A percentile compares a stretch with the other conserved stretches of the same genome.
These are phyloP conservation scores for Gyps fulvus DNA, from an alignment of 2,113 vertebrate genomes.

Conservation along the genomic window DNA sequence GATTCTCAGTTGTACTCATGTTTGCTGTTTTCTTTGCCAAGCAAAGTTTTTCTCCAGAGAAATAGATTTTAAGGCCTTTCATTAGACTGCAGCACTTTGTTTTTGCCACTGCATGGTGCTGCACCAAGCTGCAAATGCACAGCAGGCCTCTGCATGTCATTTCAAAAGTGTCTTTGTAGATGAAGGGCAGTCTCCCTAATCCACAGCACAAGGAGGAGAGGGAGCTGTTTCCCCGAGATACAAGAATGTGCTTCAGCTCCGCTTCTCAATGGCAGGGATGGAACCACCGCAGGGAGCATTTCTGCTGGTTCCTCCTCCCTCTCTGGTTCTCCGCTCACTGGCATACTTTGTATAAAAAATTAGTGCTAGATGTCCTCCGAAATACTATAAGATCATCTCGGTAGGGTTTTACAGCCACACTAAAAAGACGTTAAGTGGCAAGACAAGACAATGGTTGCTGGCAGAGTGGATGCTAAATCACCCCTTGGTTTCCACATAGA, in stretches of 20 bases:
- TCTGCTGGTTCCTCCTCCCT: neutral
- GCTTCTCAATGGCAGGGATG: rapidly evolving
- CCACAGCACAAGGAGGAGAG: too few relatives aligned
- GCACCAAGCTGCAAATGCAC: neutral
- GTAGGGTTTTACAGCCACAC: neutral
- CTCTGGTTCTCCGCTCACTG: neutral
- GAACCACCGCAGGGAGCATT: rapidly evolving
- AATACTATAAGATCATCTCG: rapidly evolving
- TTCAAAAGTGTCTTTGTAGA: neutral
- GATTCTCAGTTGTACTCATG: neutral
- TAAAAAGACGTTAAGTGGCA: neutral
- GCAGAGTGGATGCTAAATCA: neutral
- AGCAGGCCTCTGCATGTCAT: rapidly evolving
- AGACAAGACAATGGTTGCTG: neutral
- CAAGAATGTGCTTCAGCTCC: rapidly evolving
- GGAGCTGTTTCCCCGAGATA: neutral
- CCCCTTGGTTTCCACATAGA: rapidly evolving
- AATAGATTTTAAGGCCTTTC: neutral
- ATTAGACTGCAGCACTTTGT: neutral
- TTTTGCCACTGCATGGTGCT: neutral
- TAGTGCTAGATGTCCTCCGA: rapidly evolving
- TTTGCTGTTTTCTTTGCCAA: neutral
- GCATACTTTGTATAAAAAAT: neutral
- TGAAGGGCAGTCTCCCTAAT: rapidly evolving
- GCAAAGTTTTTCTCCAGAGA: neutral